These are phyloP conservation scores for Callitettix versicolor DNA, from an alignment of 1,140 invertebrate species.

Conservation along the genomic window DNA sequence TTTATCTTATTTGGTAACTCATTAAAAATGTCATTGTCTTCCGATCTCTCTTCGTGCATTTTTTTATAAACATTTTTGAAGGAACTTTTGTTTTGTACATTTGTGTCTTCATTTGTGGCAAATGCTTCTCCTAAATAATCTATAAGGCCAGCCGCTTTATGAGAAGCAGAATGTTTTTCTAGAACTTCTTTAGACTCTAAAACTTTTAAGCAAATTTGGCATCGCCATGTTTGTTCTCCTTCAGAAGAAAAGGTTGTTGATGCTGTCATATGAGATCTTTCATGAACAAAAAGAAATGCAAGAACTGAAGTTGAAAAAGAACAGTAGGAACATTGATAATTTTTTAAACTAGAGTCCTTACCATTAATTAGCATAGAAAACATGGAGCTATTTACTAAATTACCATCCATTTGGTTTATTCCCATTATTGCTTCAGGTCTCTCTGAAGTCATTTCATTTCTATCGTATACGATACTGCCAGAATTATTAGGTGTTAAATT, in stretches of 20 bases:
- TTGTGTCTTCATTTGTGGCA: too few relatives aligned
- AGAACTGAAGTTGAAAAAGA: constrained; percentile 79
- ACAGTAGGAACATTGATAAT: constrained; percentile 80
- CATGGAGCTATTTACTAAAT: constrained; percentile 2
- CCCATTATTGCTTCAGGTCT: too few relatives aligned
- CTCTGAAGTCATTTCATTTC: too few relatives aligned
- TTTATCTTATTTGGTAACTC: too few relatives aligned
- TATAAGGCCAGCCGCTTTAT: constrained; percentile 6
- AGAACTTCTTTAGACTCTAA: constrained; percentile 31
- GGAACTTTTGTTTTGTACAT: too few relatives aligned
- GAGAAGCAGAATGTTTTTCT: constrained; percentile 16
- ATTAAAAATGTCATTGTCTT: too few relatives aligned
- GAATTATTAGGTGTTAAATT: too few relatives aligned
- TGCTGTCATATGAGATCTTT: constrained; percentile 52
- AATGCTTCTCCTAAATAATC: too few relatives aligned
- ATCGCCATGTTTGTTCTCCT: constrained; percentile 33
- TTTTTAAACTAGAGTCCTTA: constrained; percentile 33
- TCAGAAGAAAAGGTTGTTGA: neutral
- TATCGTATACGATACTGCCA: too few relatives aligned
- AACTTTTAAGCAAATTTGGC: constrained; percentile 46
- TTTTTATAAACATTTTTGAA: too few relatives aligned
- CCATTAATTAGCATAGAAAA: constrained; percentile 7
- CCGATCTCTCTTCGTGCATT: too few relatives aligned
- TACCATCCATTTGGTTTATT: neutral
- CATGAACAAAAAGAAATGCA: constrained; percentile 82